Percentiles rank a stretch among this genome's conserved stretches.
Evolutionary conservation across 2,888 invertebrate genomes (phyloP).

Genomic region (Brenthis ino): DNA sequence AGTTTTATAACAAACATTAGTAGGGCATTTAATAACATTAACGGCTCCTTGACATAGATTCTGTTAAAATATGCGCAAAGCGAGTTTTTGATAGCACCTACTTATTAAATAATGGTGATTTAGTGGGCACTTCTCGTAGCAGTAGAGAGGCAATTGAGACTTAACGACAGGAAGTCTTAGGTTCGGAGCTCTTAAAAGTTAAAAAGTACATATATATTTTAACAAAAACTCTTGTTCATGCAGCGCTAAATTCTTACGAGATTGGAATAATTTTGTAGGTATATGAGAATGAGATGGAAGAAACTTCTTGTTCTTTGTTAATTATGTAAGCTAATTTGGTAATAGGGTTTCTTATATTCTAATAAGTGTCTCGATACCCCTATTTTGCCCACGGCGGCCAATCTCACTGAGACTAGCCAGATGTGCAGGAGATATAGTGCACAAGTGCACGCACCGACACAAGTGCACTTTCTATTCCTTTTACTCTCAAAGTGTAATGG

Average conservation of each 20-base stretch:
- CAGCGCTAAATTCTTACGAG: not conserved
- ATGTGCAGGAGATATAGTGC: too few species aligned
- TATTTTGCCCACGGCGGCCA: too few species aligned
- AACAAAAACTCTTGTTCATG: not conserved
- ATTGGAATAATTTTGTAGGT: too few species aligned
- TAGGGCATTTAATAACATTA: slow-evolving; percentile 17
- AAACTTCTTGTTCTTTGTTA: too few species aligned
- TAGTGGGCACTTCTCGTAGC: slow-evolving; percentile 56
- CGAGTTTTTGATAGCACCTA: slow-evolving; percentile 45
- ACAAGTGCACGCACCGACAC: too few species aligned
- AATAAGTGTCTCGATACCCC: too few species aligned
- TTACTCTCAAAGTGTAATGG: too few species aligned
- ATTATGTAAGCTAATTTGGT: too few species aligned
- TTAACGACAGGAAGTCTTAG: slow-evolving; percentile 59
- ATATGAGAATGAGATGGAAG: too few species aligned
- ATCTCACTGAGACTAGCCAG: too few species aligned
- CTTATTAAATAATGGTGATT: slow-evolving; percentile 50
- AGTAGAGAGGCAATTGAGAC: slow-evolving; percentile 57
- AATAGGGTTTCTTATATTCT: too few species aligned
- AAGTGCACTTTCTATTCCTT: too few species aligned
- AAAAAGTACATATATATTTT: not conserved
- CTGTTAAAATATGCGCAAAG: slow-evolving; percentile 45
- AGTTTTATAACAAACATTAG: not conserved
- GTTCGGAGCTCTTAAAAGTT: slow-evolving; percentile 19
- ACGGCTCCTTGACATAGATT: slow-evolving; percentile 20